Evolutionary conservation across 2,113 vertebrate genomes (phyloP).

Genomic region (Lampris megalopsis): DNA sequence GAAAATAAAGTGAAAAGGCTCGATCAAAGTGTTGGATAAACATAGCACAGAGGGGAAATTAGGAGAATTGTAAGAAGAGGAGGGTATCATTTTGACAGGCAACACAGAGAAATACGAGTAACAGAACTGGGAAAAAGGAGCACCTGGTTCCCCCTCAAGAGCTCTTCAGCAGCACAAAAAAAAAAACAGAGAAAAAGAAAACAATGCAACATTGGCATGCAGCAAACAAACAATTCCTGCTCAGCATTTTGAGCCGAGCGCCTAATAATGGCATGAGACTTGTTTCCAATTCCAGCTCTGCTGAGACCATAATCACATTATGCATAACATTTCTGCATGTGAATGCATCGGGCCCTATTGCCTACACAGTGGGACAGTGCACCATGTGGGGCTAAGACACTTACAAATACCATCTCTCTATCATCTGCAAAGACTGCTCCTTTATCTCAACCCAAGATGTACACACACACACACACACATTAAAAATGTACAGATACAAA

Average conservation of each 20-base stretch:
- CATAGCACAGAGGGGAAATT: conserved; percentile 34
- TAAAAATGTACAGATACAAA: background rate
- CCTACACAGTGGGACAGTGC: conserved; percentile 48
- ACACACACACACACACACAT: background rate
- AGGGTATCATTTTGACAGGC: conserved; percentile 61
- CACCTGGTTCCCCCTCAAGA: conserved; percentile 57
- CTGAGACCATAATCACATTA: conserved; percentile 69
- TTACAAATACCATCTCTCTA: conserved; percentile 47
- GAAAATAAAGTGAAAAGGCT: conserved; percentile 29
- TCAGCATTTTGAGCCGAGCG: conserved; percentile 23
- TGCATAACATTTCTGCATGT: conserved; percentile 58
- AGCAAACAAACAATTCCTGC: conserved; percentile 39
- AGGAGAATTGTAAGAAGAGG: conserved; percentile 39
- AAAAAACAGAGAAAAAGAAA: conserved; percentile 27
- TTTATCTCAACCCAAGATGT: background rate
- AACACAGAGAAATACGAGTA: conserved; percentile 40
- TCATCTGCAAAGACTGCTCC: conserved; percentile 9
- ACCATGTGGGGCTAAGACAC: conserved; percentile 32
- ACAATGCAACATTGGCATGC: conserved; percentile 43
- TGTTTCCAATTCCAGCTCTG: conserved; percentile 55
- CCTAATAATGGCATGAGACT: conserved; percentile 58
- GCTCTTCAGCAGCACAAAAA: conserved; percentile 37
- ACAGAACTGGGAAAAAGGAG: conserved; percentile 49
- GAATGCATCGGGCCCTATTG: conserved; percentile 53
- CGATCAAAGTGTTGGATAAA: conserved; percentile 70